phyloP scores from a whole-genome alignment of 30 jellyfish, hydroid and myxozoan species.

The Aurelia sp. region DNA sequence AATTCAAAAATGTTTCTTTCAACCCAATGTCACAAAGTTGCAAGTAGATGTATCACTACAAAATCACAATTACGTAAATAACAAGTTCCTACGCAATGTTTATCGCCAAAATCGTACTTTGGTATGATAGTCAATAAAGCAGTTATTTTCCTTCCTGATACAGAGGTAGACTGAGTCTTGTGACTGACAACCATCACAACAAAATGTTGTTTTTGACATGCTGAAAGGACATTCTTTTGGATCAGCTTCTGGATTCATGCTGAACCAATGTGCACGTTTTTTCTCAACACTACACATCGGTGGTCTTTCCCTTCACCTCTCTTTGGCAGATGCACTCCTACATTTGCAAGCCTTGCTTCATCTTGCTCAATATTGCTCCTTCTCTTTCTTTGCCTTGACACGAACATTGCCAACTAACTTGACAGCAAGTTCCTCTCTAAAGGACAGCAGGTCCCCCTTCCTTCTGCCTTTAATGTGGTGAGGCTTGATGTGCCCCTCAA shows the following conservation, averaged over 20 bases:
- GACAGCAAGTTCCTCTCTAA: slow-evolving; percentile 31
- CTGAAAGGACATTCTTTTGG: slow-evolving; percentile 24
- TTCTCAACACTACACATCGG: slow-evolving; percentile 24
- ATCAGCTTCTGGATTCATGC: slow-evolving; percentile 9
- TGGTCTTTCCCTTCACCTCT: slow-evolving; percentile 38
- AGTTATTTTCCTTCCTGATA: slow-evolving; percentile 20
- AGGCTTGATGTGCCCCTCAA: slow-evolving; percentile 37
- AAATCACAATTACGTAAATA: not conserved
- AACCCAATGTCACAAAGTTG: not conserved
- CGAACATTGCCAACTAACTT: slow-evolving; percentile 34
- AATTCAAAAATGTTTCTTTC: slow-evolving; percentile 17
- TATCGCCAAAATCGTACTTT: slow-evolving; percentile 20
- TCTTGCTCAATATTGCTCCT: not conserved
- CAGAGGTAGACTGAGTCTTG: slow-evolving; percentile 25
- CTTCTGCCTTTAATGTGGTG: slow-evolving; percentile 13
- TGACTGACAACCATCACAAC: slow-evolving; percentile 44
- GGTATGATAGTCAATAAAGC: slow-evolving; percentile 12
- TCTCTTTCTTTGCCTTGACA: slow-evolving; percentile 12
- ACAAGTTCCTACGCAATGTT: not conserved
- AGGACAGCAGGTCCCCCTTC: slow-evolving; percentile 17
- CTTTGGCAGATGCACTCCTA: slow-evolving; percentile 30
- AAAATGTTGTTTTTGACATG: slow-evolving; percentile 13
- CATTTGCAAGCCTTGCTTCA: slow-evolving; percentile 17
- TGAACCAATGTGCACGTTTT: slow-evolving; percentile 9
- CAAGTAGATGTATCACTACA: not conserved